These are phyloP conservation scores for Rhombomys opimus DNA, from an alignment of 2,113 vertebrate species.

Conservation along the genomic window DNA sequence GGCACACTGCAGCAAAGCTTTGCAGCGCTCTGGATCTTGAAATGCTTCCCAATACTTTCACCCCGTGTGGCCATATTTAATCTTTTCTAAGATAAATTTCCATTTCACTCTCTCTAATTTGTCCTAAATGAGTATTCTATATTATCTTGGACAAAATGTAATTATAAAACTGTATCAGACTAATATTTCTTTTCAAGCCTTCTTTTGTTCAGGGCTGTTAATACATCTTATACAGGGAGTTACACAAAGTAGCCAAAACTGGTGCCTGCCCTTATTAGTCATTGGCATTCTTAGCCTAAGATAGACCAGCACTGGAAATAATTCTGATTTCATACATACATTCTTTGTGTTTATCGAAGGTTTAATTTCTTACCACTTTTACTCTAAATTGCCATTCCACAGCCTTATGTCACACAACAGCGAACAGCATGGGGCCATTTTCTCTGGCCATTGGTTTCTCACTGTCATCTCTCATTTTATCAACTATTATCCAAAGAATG, in stretches of 20 bases:
- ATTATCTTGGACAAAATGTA: conserved; percentile 40
- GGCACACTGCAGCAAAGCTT: conserved; percentile 68
- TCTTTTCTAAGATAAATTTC: conserved; percentile 70
- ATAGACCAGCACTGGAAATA: conserved; percentile 75
- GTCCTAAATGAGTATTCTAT: conserved; percentile 55
- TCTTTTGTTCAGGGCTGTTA: conserved; percentile 76
- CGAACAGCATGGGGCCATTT: conserved; percentile 66
- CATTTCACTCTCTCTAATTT: conserved; percentile 64
- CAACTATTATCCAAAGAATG: conserved; percentile 75
- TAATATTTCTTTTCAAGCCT: conserved; percentile 79
- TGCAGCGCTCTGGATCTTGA: conserved; percentile 57
- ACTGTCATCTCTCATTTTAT: conserved; percentile 71
- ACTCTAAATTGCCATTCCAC: conserved; percentile 69
- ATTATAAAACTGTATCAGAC: conserved; percentile 55
- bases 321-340: conserved; percentile 71
- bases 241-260: conserved; percentile 82
- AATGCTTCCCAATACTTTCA: conserved; percentile 56
- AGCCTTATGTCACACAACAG: conserved; percentile 45
- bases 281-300: conserved; percentile 82
- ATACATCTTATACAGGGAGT: conserved; percentile 77
- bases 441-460: conserved; percentile 67
- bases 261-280: conserved; percentile 80
- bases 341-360: conserved; percentile 76
- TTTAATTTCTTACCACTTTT: conserved; percentile 74
- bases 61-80: conserved; percentile 61